Evolutionary conservation across 2,797 vertebrate species (phyloP).

Genomic region (Chelmon rostratus): DNA sequence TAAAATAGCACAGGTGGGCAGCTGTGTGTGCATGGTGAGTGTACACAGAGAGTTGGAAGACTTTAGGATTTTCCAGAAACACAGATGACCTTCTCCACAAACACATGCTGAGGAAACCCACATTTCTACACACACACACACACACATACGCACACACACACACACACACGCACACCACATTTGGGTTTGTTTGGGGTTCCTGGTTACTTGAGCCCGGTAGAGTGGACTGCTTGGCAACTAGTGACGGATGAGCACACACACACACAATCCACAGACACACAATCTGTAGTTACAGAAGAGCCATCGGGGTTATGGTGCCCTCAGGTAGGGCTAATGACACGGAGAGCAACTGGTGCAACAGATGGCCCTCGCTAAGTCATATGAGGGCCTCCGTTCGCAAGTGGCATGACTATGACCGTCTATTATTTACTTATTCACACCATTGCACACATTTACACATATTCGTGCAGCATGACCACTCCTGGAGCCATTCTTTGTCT

Average conservation of each 20-base stretch:
- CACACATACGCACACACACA: constrained; percentile 28
- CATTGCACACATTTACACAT: constrained; percentile 71
- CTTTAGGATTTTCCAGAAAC: constrained; percentile 24
- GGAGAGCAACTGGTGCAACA: constrained; percentile 63
- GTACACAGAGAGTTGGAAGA: background rate
- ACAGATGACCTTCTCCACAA: background rate
- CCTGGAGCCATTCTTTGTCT: background rate
- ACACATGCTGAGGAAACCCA: background rate
- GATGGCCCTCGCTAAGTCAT: constrained; percentile 73
- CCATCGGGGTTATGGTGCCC: constrained; percentile 74
- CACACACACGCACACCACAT: constrained; percentile 43
- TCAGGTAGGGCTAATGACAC: constrained; percentile 73
- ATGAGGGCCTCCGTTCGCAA: constrained; percentile 52
- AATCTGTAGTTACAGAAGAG: constrained; percentile 36
- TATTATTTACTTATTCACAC: constrained; percentile 74
- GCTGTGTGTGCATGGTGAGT: background rate
- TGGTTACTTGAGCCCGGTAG: constrained; percentile 49
- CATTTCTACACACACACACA: constrained; percentile 49
- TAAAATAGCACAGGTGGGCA: constrained; percentile 23
- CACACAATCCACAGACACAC: constrained; percentile 26
- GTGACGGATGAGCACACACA: constrained; percentile 42
- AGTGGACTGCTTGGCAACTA: constrained; percentile 74
- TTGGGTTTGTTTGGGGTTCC: constrained; percentile 74
- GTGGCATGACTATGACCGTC: constrained; percentile 46
- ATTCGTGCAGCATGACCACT: constrained; percentile 33